Percentiles rank a stretch among this genome's conserved stretches.
phyloP scores from a whole-genome alignment of 2,888 invertebrate genomes.

The Tethea ocularis region DNA sequence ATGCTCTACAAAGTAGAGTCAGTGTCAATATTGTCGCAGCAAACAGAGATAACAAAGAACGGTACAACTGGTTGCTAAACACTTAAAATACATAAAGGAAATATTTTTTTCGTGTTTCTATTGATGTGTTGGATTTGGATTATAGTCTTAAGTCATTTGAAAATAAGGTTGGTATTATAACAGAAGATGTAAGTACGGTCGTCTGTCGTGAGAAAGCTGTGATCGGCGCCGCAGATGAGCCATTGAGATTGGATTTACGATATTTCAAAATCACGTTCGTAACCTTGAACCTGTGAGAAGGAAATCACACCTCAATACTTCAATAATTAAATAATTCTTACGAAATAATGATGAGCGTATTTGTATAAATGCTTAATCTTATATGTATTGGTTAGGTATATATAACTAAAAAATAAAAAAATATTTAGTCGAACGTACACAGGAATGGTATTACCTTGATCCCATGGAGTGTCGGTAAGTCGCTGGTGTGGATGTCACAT shows the following conservation, averaged over 20 bases:
- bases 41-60: constrained; percentile 77
- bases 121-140: constrained; percentile 34
- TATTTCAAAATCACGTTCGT: constrained; percentile 76
- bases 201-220: constrained; percentile 71
- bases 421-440: too few species aligned
- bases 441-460: too few species aligned
- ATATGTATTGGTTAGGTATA: too few species aligned
- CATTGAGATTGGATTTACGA: constrained; percentile 75
- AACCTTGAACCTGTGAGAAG: constrained; percentile 75
- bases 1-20: constrained; percentile 42
- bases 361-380: not conserved
- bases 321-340: constrained; percentile 32
- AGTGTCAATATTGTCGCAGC: constrained; percentile 67
- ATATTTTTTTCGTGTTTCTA: constrained; percentile 34
- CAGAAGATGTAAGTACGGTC: constrained; percentile 14
- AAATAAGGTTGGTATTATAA: constrained; percentile 31
- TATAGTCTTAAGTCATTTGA: constrained; percentile 34
- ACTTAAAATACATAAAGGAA: constrained; percentile 54
- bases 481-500: too few species aligned
- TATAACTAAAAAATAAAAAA: too few species aligned
- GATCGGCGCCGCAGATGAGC: constrained; percentile 64
- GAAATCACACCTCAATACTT: constrained; percentile 64
- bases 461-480: too few species aligned
- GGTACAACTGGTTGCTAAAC: constrained; percentile 72
- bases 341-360: not conserved